Conservation (phyloP, 2,888 invertebrate genomes). For the Ecdyonurus torrentis region DNA sequence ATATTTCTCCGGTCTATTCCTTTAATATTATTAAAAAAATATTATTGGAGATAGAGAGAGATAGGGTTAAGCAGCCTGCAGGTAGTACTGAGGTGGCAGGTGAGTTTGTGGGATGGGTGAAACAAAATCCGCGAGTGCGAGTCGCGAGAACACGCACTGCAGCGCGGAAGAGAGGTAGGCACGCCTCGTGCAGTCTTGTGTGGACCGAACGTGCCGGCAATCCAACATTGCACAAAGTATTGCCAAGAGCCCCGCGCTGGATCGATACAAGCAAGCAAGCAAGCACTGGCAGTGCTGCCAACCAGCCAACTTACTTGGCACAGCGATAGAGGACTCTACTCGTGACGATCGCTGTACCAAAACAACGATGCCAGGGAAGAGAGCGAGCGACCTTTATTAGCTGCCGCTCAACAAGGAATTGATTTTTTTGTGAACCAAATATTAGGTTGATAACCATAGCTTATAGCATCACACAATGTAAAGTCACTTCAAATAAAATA, state of each 20-base stretch:
- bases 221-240: too few relatives aligned
- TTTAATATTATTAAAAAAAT: too few relatives aligned
- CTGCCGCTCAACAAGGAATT: neutral
- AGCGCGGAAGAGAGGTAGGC: neutral
- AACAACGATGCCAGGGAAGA: neutral
- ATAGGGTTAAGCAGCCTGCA: too few relatives aligned
- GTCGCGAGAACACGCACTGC: neutral
- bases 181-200: too few relatives aligned
- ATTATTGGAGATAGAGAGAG: too few relatives aligned
- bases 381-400: neutral
- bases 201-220: too few relatives aligned
- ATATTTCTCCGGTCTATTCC: too few relatives aligned
- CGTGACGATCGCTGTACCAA: neutral
- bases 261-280: neutral
- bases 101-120: too few relatives aligned
- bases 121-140: too few relatives aligned
- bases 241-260: too few relatives aligned
- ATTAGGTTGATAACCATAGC: neutral
- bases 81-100: too few relatives aligned
- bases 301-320: slow-evolving; percentile 10
- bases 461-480: neutral
- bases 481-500: too few relatives aligned
- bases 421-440: neutral
- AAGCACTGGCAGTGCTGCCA: slow-evolving; percentile 10
- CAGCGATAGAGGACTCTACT: neutral